Conservation (phyloP, 2,113 vertebrate genomes). For the Nymphicus hollandicus region DNA sequence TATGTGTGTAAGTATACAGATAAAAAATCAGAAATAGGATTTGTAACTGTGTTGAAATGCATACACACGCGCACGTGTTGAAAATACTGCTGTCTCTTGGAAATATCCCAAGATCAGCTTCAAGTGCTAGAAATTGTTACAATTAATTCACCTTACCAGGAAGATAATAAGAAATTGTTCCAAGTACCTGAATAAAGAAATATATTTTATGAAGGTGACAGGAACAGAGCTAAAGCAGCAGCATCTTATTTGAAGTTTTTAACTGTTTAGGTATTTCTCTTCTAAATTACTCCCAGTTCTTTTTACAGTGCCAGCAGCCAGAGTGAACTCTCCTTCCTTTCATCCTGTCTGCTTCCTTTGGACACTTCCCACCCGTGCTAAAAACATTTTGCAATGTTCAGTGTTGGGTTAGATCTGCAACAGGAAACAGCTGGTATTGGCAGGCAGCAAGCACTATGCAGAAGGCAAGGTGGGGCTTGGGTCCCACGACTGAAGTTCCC, state of each 20-base stretch:
- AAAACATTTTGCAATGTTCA: slow-evolving; percentile 5
- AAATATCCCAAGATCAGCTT: background rate
- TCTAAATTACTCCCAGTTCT: slow-evolving; percentile 58
- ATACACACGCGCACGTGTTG: background rate
- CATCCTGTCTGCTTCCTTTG: slow-evolving; percentile 59
- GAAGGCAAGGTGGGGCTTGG: background rate
- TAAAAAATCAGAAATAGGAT: background rate
- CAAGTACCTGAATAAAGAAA: slow-evolving; percentile 51
- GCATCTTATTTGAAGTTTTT: slow-evolving; percentile 27
- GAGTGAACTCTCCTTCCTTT: slow-evolving; percentile 46
- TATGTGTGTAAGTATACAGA: background rate
- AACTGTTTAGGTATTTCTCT: slow-evolving; percentile 4
- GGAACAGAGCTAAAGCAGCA: slow-evolving; percentile 51
- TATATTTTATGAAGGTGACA: slow-evolving; percentile 22
- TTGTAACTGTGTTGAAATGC: background rate
- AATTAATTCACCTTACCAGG: background rate
- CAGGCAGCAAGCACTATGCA: background rate
- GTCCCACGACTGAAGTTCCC: background rate
- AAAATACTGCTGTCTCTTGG: slow-evolving; percentile 2
- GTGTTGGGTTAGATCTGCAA: background rate
- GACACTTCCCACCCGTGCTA: slow-evolving; percentile 1
- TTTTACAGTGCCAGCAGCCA: slow-evolving; percentile 44
- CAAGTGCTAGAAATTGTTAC: background rate
- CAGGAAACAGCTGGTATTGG: slow-evolving; percentile 20
- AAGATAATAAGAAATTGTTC: slow-evolving; percentile 57